phyloP scores from a whole-genome alignment of 1,140 invertebrate species.

The Heliconius eleuchia region DNA sequence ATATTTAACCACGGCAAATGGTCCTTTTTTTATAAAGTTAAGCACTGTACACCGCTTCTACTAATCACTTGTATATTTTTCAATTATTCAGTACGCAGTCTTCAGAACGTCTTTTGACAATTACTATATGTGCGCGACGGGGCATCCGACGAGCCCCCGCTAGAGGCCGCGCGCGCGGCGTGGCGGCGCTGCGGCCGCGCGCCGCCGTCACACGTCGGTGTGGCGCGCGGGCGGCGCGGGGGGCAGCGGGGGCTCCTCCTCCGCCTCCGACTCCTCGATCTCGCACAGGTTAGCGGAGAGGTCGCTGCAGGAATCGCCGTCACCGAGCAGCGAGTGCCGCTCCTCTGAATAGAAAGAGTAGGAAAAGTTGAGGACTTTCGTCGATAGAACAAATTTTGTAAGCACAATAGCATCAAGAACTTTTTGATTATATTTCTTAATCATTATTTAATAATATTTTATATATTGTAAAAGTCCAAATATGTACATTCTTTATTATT shows the following conservation, averaged over 20 bases:
- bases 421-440: no score
- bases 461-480: no score
- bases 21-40: not conserved
- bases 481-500: no score
- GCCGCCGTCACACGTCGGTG: conserved; percentile 75
- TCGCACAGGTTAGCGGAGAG: conserved; percentile 94
- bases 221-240: conserved; percentile 43
- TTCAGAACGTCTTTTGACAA: not conserved
- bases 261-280: conserved; percentile 94
- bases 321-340: conserved; percentile 87
- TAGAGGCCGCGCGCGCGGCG: conserved; percentile 10
- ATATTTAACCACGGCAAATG: not conserved
- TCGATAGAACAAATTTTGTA: not conserved
- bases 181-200: conserved; percentile 46
- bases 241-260: conserved; percentile 56
- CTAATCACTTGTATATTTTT: not conserved
- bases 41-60: conserved; percentile 17
- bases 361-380: no score
- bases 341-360: conserved; percentile 81
- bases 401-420: no score
- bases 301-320: conserved; percentile 88
- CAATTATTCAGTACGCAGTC: not conserved
- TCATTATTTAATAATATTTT: no score
- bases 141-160: not conserved
- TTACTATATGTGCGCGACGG: not conserved